These are phyloP conservation scores for Crossaster papposus DNA, from an alignment of 53 echinoderm and acorn worm genomes.

Conservation along the genomic window DNA sequence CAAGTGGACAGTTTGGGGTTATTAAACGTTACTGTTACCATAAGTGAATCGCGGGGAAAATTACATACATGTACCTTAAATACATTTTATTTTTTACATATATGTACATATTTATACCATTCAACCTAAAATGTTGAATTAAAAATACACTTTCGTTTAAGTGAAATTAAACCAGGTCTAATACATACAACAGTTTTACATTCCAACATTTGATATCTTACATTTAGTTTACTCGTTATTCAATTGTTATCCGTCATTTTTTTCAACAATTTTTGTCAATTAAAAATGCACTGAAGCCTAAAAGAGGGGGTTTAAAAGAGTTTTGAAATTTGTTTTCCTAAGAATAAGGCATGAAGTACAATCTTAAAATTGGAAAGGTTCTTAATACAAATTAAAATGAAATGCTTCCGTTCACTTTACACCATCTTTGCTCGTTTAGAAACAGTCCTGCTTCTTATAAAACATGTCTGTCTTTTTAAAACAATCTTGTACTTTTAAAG, in stretches of 20 bases:
- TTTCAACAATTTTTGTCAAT: not conserved
- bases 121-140: slow-evolving; percentile 18
- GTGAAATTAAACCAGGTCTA: slow-evolving; percentile 12
- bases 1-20: not conserved
- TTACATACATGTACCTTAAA: slow-evolving; percentile 30
- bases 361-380: no score
- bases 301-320: no score
- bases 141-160: slow-evolving; percentile 21
- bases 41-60: not conserved
- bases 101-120: slow-evolving; percentile 42
- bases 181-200: not conserved
- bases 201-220: not conserved
- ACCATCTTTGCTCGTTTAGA: no score
- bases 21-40: not conserved
- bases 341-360: no score
- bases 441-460: no score
- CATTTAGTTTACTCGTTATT: not conserved
- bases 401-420: no score
- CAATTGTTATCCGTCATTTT: not conserved
- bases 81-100: not conserved
- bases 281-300: not conserved
- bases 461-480: no score
- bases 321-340: no score
- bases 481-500: no score
- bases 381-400: no score